phyloP scores from a whole-genome alignment of 1,140 invertebrate species.

The Geopemphigus sp. region DNA sequence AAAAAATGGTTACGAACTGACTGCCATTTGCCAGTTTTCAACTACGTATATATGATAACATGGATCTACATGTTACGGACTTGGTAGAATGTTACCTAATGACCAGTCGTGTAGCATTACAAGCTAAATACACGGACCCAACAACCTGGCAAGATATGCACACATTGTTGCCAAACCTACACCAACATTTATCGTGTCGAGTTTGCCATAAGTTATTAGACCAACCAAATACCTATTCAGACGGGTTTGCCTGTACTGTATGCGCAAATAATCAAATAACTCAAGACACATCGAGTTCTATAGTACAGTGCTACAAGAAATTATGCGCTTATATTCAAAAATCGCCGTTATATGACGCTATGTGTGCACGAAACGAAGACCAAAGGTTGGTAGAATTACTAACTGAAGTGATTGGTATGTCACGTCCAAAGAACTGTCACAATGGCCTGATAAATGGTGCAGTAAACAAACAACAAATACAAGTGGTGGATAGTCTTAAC shows the following conservation, averaged over 20 bases:
- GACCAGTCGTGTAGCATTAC: constrained; percentile 59
- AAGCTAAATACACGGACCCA: constrained; percentile 65
- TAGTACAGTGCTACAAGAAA: constrained; percentile 14
- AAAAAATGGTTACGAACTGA: too few species aligned
- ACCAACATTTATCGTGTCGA: constrained; percentile 54
- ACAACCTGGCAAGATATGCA: constrained; percentile 77
- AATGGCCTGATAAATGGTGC: neutral
- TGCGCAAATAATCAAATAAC: neutral
- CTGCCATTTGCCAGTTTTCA: too few species aligned
- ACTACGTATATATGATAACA: too few species aligned
- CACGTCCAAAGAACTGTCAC: neutral
- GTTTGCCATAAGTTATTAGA: neutral
- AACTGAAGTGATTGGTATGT: neutral
- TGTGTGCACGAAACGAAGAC: constrained; percentile 7
- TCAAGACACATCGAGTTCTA: neutral
- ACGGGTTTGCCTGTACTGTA: neutral
- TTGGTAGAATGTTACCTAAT: neutral
- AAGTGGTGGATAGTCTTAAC: neutral
- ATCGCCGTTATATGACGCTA: neutral
- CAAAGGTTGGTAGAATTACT: neutral
- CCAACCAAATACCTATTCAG: neutral
- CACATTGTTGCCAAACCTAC: constrained; percentile 75
- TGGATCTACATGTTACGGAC: neutral
- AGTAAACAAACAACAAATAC: neutral
- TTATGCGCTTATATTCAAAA: constrained; percentile 15